These are phyloP conservation scores for Lethocerus indicus DNA, from an alignment of 1,140 invertebrate species.

Conservation along the genomic window DNA sequence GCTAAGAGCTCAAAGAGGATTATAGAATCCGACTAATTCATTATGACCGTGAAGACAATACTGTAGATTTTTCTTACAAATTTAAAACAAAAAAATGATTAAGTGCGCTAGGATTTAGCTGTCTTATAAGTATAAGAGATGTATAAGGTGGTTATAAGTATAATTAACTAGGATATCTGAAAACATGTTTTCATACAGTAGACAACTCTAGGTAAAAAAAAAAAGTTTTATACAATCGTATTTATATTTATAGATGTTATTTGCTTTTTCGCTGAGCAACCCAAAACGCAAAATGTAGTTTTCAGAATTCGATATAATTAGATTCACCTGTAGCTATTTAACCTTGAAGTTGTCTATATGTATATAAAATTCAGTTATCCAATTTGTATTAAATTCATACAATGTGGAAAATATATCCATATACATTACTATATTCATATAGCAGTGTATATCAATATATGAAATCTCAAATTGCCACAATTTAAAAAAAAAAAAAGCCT, in stretches of 20 bases:
- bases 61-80: conserved; percentile 12
- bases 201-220: conserved; percentile 2
- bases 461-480: no score
- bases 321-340: no score
- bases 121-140: conserved; percentile 10
- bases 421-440: no score
- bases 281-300: no score
- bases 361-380: no score
- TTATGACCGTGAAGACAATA: conserved; percentile 12
- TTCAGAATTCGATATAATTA: no score
- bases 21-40: background rate
- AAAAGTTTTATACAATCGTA: conserved; percentile 13
- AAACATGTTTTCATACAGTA: conserved; percentile 9
- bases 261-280: no score
- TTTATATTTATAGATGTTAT: conserved; percentile 12
- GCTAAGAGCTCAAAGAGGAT: conserved; percentile 2
- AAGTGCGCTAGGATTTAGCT: conserved; percentile 13
- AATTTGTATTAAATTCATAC: no score
- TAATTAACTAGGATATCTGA: background rate
- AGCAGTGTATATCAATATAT: no score
- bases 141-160: conserved; percentile 3
- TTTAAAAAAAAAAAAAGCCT: no score
- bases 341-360: no score
- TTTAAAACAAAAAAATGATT: conserved; percentile 5
- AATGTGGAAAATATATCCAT: no score